Percentiles rank a stretch among this genome's conserved stretches.
Evolutionary conservation across 2,113 vertebrate species (phyloP).

Genomic region (Benitochromis conjunctus): DNA sequence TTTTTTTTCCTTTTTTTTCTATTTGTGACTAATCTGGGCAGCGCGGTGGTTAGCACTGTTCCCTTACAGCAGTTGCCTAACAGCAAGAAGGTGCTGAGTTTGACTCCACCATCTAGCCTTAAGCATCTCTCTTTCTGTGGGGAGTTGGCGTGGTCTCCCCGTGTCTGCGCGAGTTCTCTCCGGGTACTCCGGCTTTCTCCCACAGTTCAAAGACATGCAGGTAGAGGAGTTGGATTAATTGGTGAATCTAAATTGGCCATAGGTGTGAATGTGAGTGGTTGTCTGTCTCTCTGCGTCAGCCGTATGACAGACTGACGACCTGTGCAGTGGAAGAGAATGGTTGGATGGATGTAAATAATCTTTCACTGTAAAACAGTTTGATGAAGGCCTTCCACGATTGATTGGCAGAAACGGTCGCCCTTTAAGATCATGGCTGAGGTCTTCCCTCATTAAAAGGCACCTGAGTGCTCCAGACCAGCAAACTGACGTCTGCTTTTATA

Average conservation of each 20-base stretch:
- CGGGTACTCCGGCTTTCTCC: fast-evolving
- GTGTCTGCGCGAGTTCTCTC: background rate
- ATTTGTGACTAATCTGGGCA: no score
- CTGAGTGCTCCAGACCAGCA: background rate
- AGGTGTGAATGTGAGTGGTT: background rate
- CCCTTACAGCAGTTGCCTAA: background rate
- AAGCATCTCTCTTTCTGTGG: background rate
- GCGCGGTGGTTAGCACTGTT: background rate
- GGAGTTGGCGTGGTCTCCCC: background rate
- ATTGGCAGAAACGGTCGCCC: background rate
- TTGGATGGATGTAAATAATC: background rate
- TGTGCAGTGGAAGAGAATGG: background rate
- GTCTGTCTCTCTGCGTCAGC: background rate
- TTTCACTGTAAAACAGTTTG: background rate
- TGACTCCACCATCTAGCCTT: background rate
- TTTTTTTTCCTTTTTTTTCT: no score
- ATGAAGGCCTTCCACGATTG: background rate
- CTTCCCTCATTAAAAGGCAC: background rate
- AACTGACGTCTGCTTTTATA: background rate
- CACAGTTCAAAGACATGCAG: background rate
- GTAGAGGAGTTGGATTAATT: background rate
- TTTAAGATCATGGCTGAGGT: background rate
- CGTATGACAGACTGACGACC: background rate
- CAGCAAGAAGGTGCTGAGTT: background rate
- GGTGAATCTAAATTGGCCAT: background rate